Percentiles rank a stretch among this genome's conserved stretches.
phyloP scores from a whole-genome alignment of 2,113 vertebrate species.

The Erythrolamprus reginae region DNA sequence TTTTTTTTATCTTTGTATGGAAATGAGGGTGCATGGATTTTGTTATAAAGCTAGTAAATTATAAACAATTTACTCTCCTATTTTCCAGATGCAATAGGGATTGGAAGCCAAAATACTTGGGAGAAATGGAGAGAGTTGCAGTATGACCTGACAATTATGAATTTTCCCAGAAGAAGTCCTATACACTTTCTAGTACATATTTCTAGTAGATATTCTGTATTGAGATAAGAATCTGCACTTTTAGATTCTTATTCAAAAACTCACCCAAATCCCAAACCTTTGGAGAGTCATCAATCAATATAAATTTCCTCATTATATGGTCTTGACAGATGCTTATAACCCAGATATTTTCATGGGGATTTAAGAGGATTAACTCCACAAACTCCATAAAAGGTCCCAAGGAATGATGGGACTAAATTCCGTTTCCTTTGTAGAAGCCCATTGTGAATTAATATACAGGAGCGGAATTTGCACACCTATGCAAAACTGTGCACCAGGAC shows the following conservation, averaged over 20 bases:
- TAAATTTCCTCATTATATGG: slow-evolving; percentile 28
- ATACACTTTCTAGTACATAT: background rate
- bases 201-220: background rate
- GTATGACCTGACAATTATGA: background rate
- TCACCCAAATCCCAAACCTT: slow-evolving; percentile 15
- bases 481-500: background rate
- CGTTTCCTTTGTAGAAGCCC: background rate
- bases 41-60: background rate
- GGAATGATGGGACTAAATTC: background rate
- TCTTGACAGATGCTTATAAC: slow-evolving; percentile 16
- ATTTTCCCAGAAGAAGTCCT: slow-evolving; percentile 11
- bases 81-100: background rate
- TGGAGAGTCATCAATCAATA: slow-evolving; percentile 31
- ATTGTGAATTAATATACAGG: slow-evolving; percentile 7
- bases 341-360: slow-evolving; percentile 21
- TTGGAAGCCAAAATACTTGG: slow-evolving; percentile 13
- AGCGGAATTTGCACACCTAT: slow-evolving; percentile 7
- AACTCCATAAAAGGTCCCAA: background rate
- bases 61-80: background rate
- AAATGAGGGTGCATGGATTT: background rate
- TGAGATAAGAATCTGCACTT: slow-evolving; percentile 22
- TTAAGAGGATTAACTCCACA: slow-evolving; percentile 11
- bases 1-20: background rate
- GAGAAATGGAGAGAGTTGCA: slow-evolving; percentile 1
- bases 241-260: slow-evolving; percentile 11